These are phyloP conservation scores for Balaenoptera acutorostrata DNA, from an alignment of 2,113 vertebrate species.

Conservation along the genomic window DNA sequence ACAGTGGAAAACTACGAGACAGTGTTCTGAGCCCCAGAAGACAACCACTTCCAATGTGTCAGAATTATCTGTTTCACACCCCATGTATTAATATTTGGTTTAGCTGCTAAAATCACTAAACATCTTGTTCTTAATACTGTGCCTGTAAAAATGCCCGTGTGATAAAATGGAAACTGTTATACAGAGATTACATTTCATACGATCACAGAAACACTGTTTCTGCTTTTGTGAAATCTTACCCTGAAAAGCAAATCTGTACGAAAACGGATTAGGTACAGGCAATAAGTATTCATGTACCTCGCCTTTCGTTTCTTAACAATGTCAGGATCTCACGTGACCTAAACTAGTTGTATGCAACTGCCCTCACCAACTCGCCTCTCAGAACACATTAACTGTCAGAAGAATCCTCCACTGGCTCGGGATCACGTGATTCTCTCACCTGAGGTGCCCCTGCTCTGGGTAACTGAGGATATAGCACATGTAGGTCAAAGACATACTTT, in stretches of 20 bases:
- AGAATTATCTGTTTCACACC: not conserved
- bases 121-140: constrained; percentile 20
- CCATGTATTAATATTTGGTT: constrained; percentile 28
- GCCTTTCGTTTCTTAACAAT: not conserved
- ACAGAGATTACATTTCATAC: not conserved
- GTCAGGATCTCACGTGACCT: constrained; percentile 41
- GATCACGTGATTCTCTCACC: not conserved
- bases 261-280: not conserved
- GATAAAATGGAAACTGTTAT: not conserved
- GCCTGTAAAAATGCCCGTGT: not conserved
- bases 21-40: constrained; percentile 15
- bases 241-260: constrained; percentile 24
- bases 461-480: constrained; percentile 52
- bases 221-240: not conserved
- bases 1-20: constrained; percentile 52
- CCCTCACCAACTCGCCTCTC: not conserved
- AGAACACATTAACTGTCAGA: not conserved
- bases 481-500: constrained; percentile 65
- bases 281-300: not conserved
- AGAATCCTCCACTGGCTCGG: constrained; percentile 13
- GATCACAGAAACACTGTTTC: not conserved
- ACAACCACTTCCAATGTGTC: constrained; percentile 39
- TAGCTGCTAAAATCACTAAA: constrained; percentile 36
- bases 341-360: constrained; percentile 43
- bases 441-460: constrained; percentile 19